Evolutionary conservation across 2,113 vertebrate species (phyloP).

Genomic region (Andinoacara biseriatus): DNA sequence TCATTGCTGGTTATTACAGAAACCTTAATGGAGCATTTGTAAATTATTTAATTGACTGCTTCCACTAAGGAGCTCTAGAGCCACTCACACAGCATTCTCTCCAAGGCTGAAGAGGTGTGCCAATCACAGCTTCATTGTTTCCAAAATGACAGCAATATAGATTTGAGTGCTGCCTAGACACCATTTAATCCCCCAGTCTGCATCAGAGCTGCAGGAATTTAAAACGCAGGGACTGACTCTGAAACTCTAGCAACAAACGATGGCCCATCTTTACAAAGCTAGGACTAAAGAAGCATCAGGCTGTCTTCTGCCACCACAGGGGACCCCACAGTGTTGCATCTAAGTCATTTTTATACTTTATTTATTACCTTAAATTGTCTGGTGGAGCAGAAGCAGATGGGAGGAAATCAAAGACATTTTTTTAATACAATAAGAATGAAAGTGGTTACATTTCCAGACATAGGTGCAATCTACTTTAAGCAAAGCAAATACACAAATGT

Average conservation of each 20-base stretch:
- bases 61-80: conserved; percentile 32
- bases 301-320: conserved; percentile 41
- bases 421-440: not conserved
- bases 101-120: conserved; percentile 56
- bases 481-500: not conserved
- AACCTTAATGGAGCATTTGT: conserved; percentile 59
- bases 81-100: conserved; percentile 45
- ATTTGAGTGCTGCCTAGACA: conserved; percentile 65
- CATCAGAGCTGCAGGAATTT: conserved; percentile 67
- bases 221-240: conserved; percentile 44
- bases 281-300: conserved; percentile 27
- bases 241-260: conserved; percentile 45
- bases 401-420: not conserved
- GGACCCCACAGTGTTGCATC: conserved; percentile 33
- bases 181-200: conserved; percentile 61
- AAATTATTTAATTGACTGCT: conserved; percentile 65
- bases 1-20: conserved; percentile 41
- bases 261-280: conserved; percentile 31
- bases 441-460: not conserved
- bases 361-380: conserved; percentile 16
- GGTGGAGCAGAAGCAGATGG: not conserved
- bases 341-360: conserved; percentile 49
- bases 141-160: conserved; percentile 63
- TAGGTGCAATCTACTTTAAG: not conserved
- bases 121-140: conserved; percentile 72